Evolutionary conservation across 2,888 invertebrate genomes (phyloP), one percentile per base, ranked within the genome.

Genomic region (Clanis bilineata): DNA sequence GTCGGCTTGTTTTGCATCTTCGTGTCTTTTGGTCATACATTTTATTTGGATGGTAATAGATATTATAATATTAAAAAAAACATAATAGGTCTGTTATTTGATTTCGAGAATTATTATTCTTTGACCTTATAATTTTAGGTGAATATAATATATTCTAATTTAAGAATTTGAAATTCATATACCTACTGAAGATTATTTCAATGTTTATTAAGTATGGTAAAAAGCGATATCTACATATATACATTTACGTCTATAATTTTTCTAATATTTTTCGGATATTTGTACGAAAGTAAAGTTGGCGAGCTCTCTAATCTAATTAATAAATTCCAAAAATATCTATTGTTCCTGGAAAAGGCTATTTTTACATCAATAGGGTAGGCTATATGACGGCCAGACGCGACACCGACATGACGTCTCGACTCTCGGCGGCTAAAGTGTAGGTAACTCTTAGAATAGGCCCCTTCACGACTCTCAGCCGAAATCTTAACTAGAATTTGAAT

Each of bases 401-500:
- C 32, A 18, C n/a, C n/a, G n/a, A n/a, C n/a, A n/a, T n/a, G n/a
- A n/a, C n/a, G n/a, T n/a, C n/a, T n/a, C n/a, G n/a, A n/a, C n/a
- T 51, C 51, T 28, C 51, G 51, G 10, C 51, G 51, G 18, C 51
- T 47, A 51, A 45, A 51, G 36, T 56, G 39, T 39, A 56, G 38
- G 55, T 36, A 56, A 39, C 36, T 55, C 55, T 36, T 32, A 36
- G 55, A 56, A 56, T 38, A 38, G 39, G 15, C 39, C 55, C 38
- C 55, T 56, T 36, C 58, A 59, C 44, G 22, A 43, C 41, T 23
- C 25, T 41, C 44, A 25, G 23, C 41, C 38, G 22, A 60, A 45
- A 12, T 6, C 6, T 56, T 21, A 23, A 18, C 43, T 28, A 21
- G 7, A 54, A 57, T 51, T 32, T 56, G 58, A 64, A 57, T 61